A percentile compares a stretch with the other conserved stretches of the same genome.
Conservation (phyloP, 2,888 invertebrate species). For the Panzeria rudis region DNA sequence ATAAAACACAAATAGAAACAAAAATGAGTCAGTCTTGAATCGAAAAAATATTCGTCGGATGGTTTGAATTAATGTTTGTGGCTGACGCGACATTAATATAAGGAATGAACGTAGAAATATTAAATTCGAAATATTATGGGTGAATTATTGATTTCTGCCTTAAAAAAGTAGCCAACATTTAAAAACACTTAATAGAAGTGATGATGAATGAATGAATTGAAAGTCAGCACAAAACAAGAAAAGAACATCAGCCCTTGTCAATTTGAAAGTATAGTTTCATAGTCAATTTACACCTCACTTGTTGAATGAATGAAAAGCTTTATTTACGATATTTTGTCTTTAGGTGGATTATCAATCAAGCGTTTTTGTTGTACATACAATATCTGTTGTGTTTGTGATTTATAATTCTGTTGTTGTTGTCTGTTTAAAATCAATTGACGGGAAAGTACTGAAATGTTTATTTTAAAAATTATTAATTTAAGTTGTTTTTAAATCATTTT, state of each 20-base stretch:
- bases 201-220: conserved; percentile 21
- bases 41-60: background rate
- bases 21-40: conserved; percentile 43
- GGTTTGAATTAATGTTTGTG: conserved; percentile 6
- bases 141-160: conserved; percentile 44
- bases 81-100: background rate
- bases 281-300: conserved; percentile 53
- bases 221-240: conserved; percentile 15
- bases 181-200: background rate
- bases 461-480: conserved; percentile 33
- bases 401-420: background rate
- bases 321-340: background rate
- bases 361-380: conserved; percentile 2
- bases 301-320: conserved; percentile 59
- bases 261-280: background rate
- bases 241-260: conserved; percentile 30
- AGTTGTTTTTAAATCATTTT: background rate
- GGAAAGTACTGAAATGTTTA: conserved; percentile 24
- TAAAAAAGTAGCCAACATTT: background rate
- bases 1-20: background rate
- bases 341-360: conserved; percentile 54
- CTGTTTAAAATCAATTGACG: conserved; percentile 16
- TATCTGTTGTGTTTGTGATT: background rate
- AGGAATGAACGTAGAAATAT: background rate
- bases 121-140: conserved; percentile 1